These are phyloP conservation scores for Turdus rufiventris DNA, from an alignment of 2,113 vertebrate species.

Conservation along the genomic window DNA sequence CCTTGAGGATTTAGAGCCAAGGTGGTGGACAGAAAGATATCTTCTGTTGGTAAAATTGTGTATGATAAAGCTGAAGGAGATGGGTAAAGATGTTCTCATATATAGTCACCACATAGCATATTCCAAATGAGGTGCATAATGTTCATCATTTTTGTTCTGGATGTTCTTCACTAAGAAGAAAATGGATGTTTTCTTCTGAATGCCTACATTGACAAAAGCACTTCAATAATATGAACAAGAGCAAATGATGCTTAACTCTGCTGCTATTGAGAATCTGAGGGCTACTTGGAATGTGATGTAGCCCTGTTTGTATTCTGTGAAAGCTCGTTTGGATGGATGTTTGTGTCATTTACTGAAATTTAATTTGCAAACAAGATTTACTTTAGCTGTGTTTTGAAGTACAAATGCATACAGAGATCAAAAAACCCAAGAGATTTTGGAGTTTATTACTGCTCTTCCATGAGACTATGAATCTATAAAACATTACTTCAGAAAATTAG, in stretches of 20 bases:
- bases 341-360: conserved; percentile 7
- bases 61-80: not conserved
- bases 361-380: conserved; percentile 50
- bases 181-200: not conserved
- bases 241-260: not conserved
- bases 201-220: not conserved
- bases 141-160: not conserved
- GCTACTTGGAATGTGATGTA: not conserved
- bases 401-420: conserved; percentile 23
- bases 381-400: conserved; percentile 43
- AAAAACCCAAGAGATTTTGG: conserved; percentile 5
- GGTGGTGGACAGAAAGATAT: not conserved
- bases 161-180: not conserved
- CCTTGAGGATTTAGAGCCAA: not conserved
- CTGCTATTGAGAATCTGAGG: not conserved
- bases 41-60: not conserved
- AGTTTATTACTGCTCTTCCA: not conserved
- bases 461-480: conserved; percentile 26
- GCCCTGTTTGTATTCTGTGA: not conserved
- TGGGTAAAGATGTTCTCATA: not conserved
- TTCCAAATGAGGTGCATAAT: not conserved
- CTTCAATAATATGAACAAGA: not conserved
- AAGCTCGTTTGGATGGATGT: not conserved
- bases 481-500: conserved; percentile 40
- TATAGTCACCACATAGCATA: not conserved